Conservation (phyloP, 2,888 invertebrate genomes). For the Boloria euphrosyne region DNA sequence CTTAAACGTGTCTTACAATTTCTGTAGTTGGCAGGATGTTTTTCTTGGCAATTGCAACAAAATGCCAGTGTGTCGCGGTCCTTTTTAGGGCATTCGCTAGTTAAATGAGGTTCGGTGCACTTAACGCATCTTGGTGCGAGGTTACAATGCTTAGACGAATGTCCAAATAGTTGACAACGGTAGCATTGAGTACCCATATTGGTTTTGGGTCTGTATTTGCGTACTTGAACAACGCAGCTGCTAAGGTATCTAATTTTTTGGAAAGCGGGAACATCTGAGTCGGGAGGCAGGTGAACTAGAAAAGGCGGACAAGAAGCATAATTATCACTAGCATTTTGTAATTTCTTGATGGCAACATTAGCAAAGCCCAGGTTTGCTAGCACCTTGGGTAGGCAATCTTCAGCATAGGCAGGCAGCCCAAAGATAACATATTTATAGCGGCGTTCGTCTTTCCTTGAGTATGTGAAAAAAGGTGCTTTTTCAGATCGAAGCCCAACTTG, state of each 20-base stretch:
- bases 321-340: no score
- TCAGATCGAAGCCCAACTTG: neutral
- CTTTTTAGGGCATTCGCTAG: slow-evolving; percentile 31
- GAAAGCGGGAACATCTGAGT: slow-evolving; percentile 19
- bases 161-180: slow-evolving; percentile 38
- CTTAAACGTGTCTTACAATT: slow-evolving; percentile 8
- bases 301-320: neutral
- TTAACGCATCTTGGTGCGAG: slow-evolving; percentile 34
- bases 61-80: slow-evolving; percentile 26
- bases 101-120: slow-evolving; percentile 26
- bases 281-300: slow-evolving; percentile 22
- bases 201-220: slow-evolving; percentile 28
- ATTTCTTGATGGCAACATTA: no score
- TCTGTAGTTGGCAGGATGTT: slow-evolving; percentile 31
- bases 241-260: slow-evolving; percentile 29
- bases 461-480: no score
- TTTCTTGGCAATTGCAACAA: slow-evolving; percentile 35
- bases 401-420: neutral
- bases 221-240: slow-evolving; percentile 33
- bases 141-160: slow-evolving; percentile 37
- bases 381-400: neutral
- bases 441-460: neutral
- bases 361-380: no score
- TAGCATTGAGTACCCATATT: slow-evolving; percentile 35
- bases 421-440: neutral